Evolutionary conservation across 2,113 vertebrate genomes (phyloP), one percentile per base, ranked within the genome.

Genomic region (Sapayoa aenigma): DNA sequence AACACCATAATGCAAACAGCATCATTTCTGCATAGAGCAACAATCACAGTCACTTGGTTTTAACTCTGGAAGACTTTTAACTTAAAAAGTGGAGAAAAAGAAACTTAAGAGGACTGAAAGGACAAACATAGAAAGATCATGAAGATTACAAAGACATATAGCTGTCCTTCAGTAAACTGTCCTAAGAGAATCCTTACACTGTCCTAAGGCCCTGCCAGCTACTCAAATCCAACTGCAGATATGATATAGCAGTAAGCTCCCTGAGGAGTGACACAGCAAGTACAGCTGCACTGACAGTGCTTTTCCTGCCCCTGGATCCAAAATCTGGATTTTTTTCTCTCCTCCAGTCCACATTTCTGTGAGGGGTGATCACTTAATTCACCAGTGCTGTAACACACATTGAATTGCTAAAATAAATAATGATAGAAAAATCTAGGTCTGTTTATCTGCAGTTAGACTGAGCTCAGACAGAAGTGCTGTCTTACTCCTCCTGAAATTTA

Each of bases 1-100:
- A 35, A 8, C 12, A 71, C 25, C 7, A 22, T 47, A 76, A 66
- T 22, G 23, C 20, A 68, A 87, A 66, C 19, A 74, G 23, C 15
- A 15, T n/a, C 0, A 31, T 68, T 86, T 85, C 53, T 60, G 10
- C 37, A 9, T 15, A 53, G 13, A 65, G 8, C 6, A 68, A 66
- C 25, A 46, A 50, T 18, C 1, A 2, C 5, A 44, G 1, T 12
- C 2, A 9, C 22, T 1, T 1, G 2, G 14, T 25, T 84, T 77
- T 41, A 71, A 56, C 9, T 58, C 4, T 27, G 9, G 11, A 63
- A 52, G 21, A 31, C 9, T 84, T 83, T 35, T 84, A 12, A 49
- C 42, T 62, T 76, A 3, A 44, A 58, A 87, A 82, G 41, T 0
- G 2, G 14, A 4, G 3, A 6, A 53, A 72, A 80, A 62, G 12